Percentiles rank a stretch among this genome's conserved stretches.
phyloP scores from a whole-genome alignment of 2,888 invertebrate genomes.

The Notocelia uddmanniana region DNA sequence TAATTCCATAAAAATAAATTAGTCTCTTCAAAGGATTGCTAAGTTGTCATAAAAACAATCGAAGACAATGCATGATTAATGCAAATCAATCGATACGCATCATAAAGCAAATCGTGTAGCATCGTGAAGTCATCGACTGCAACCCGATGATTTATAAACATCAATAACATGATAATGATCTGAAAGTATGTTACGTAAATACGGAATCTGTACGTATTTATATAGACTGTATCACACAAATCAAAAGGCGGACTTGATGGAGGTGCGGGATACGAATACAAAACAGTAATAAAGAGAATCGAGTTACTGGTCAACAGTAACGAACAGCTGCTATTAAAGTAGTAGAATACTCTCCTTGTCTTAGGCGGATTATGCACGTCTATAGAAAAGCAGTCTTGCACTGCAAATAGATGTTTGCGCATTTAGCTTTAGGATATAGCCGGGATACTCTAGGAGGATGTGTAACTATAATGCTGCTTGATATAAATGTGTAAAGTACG shows the following conservation, averaged over 20 bases:
- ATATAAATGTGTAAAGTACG: no score
- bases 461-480: no score
- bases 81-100: conserved; percentile 32
- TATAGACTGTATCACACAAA: background rate
- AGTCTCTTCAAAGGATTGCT: conserved; percentile 7
- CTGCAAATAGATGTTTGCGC: no score
- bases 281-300: background rate
- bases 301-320: background rate
- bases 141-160: conserved; percentile 33
- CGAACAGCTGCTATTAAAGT: background rate
- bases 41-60: conserved; percentile 11
- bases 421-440: no score
- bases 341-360: background rate
- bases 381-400: background rate
- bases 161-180: conserved; percentile 32
- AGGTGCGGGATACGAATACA: background rate
- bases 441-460: no score
- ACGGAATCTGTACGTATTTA: background rate
- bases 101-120: conserved; percentile 31
- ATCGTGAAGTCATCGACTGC: conserved; percentile 14
- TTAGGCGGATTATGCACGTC: background rate
- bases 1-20: background rate
- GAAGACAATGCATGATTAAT: conserved; percentile 16
- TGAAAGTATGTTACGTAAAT: conserved; percentile 22
- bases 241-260: background rate